phyloP scores from a whole-genome alignment of 1,140 invertebrate species.

The Papilio helenus region DNA sequence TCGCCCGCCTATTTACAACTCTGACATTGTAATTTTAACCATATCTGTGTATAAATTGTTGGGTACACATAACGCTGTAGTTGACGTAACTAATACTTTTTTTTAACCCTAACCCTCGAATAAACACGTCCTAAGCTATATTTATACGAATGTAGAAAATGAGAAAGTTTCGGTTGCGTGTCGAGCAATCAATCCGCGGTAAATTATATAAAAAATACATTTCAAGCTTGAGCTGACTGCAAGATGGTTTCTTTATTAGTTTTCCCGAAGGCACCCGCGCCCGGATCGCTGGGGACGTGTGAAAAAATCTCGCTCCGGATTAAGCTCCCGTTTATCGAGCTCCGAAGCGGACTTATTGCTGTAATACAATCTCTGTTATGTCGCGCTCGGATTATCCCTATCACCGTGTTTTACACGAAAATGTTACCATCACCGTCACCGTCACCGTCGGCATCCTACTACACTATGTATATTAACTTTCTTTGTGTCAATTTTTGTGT shows the following conservation, averaged over 20 bases:
- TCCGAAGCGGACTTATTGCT: slow-evolving; percentile 74
- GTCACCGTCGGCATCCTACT: slow-evolving; percentile 15
- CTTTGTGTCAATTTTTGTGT: slow-evolving; percentile 19
- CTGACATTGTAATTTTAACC: slow-evolving; percentile 48
- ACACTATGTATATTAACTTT: slow-evolving; percentile 45
- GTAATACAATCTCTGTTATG: slow-evolving; percentile 81
- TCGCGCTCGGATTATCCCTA: slow-evolving; percentile 74
- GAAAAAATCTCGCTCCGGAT: slow-evolving; percentile 76
- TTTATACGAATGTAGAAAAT: background rate
- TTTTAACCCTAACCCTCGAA: background rate
- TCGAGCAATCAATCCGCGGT: slow-evolving; percentile 73
- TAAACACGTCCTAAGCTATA: background rate
- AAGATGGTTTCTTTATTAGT: slow-evolving; percentile 83
- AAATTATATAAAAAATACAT: slow-evolving; percentile 83
- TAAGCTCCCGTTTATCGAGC: slow-evolving; percentile 75
- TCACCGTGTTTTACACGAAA: slow-evolving; percentile 63
- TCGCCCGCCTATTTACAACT: slow-evolving; percentile 60
- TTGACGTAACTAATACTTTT: background rate
- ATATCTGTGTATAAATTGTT: slow-evolving; percentile 20
- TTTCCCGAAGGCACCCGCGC: slow-evolving; percentile 67
- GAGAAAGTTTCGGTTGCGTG: slow-evolving; percentile 55
- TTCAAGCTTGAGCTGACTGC: slow-evolving; percentile 79
- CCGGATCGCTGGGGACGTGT: slow-evolving; percentile 70
- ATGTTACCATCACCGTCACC: slow-evolving; percentile 42
- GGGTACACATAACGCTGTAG: background rate